phyloP scores from a whole-genome alignment of 2,888 invertebrate species.

The Molanna angustata region DNA sequence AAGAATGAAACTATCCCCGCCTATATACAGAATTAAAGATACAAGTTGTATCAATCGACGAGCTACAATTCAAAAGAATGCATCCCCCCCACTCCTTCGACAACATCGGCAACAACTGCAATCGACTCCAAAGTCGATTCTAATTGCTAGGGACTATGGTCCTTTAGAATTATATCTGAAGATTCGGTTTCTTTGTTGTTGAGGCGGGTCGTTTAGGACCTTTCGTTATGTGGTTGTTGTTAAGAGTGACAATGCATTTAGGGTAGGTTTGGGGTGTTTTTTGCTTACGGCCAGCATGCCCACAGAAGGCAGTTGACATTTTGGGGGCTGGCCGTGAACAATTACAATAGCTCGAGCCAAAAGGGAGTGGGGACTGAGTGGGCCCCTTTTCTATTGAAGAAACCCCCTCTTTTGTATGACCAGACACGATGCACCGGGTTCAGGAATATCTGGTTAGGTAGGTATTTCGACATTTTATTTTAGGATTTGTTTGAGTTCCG shows the following conservation, averaged over 20 bases:
- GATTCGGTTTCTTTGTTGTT: background rate
- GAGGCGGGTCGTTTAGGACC: background rate
- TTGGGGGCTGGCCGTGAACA: slow-evolving; percentile 27
- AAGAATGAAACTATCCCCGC: slow-evolving; percentile 19
- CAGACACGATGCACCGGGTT: background rate
- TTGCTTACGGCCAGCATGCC: slow-evolving; percentile 21
- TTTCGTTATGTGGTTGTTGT: no score
- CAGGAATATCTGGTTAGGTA: no score
- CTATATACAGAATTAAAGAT: slow-evolving; percentile 23
- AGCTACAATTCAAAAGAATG: slow-evolving; percentile 25
- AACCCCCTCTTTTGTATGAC: slow-evolving; percentile 39
- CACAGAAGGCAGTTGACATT: slow-evolving; percentile 29
- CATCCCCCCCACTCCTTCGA: slow-evolving; percentile 22
- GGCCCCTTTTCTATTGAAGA: slow-evolving; percentile 42
- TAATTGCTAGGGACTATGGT: no score
- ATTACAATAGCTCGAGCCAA: slow-evolving; percentile 30
- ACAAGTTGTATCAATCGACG: slow-evolving; percentile 21
- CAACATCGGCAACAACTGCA: slow-evolving; percentile 7
- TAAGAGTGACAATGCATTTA: slow-evolving; percentile 30
- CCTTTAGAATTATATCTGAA: background rate
- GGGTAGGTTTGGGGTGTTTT: slow-evolving; percentile 27
- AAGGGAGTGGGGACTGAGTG: slow-evolving; percentile 21
- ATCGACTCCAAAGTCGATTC: background rate
- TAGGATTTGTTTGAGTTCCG: no score
- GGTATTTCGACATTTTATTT: no score